phyloP scores from a whole-genome alignment of 2,888 invertebrate species.

The Ophion costatus region DNA sequence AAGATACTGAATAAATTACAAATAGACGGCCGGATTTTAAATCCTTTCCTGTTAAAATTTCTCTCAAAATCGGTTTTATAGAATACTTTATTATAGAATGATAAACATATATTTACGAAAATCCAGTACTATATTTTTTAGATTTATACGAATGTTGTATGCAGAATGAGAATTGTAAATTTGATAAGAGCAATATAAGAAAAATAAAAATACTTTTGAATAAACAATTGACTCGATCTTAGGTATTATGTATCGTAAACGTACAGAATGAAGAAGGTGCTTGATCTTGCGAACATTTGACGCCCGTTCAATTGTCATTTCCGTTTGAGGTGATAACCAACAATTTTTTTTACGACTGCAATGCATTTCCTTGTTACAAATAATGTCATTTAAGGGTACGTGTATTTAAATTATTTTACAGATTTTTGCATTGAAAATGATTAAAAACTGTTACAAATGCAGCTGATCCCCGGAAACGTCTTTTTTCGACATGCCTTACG shows the following conservation, averaged over 20 bases:
- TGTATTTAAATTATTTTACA: too few relatives aligned
- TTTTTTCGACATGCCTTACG: too few relatives aligned
- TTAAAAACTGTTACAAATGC: too few relatives aligned
- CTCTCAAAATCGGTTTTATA: conserved; percentile 53
- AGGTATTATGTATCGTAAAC: background rate
- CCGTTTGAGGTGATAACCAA: background rate
- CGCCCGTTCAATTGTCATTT: background rate
- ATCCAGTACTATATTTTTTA: conserved; percentile 75
- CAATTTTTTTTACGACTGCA: background rate
- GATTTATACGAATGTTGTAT: conserved; percentile 76
- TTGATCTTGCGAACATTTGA: background rate
- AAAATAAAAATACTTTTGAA: conserved; percentile 75
- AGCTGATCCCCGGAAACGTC: too few relatives aligned
- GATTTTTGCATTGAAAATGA: too few relatives aligned
- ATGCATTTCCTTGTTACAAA: too few relatives aligned
- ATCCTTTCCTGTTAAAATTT: conserved; percentile 78
- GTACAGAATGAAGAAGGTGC: background rate
- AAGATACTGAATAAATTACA: conserved; percentile 50
- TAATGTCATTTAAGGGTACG: too few relatives aligned
- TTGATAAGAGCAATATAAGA: conserved; percentile 78
- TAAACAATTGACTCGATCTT: conserved; percentile 11
- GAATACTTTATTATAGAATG: conserved; percentile 71
- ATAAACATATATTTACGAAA: conserved; percentile 75
- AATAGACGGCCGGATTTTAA: conserved; percentile 65
- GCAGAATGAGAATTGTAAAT: conserved; percentile 79